Base-by-base conservation (phyloP, 2,113 vertebrate genomes). In the Hiodon tergisus region DNA sequence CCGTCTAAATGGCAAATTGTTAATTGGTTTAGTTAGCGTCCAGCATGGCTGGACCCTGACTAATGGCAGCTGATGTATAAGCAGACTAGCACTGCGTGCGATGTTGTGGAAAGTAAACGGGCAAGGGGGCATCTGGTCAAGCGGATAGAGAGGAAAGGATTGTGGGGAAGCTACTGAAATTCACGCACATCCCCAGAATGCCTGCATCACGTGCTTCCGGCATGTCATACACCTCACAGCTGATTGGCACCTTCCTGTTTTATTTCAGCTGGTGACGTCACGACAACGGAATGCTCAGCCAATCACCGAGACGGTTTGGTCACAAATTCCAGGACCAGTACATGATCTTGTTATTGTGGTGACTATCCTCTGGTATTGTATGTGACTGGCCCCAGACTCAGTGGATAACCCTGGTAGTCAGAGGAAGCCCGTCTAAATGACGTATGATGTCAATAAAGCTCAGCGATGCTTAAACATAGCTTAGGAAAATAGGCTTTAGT, bases 401-500 rank as follows among this genome's bases (percentile, higher is more conserved):
- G 50, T n/a, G 16, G 48, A 7, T 63, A 62, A 14, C 59, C 52
- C 47, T 6, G 50, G 47, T 14, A n/a, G 55, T 47, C 4, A 14
- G 8, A 60, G 54, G 57, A 52, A 55, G 51, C n/a, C 13, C 53
- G 68, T 10, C 52, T 46, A 3, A 52, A 9, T 72, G 70, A 60
- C n/a, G 7, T 55, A 72, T 31, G 60, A 72, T 72, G 70, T 60
- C 50, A n/a, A 13, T 72, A 60, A 59, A 48, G n/a, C 52, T 48
- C 50, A 17, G 51, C 5, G 50, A 47, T 6, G 13, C 10, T 10
- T 47, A 8, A 67, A 67, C 6, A 50, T 3, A 14, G 17, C 17
- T 17, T 8, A 50, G 1, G 10, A 58, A 53, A 70, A 52, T 13
- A 31, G 14, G 52, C 6, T 9, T 8, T 50, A 50, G 3, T 11